Percentiles rank a stretch among this genome's conserved stretches.
Conservation (phyloP, 2,888 invertebrate species). For the Scotopteryx bipunctaria region DNA sequence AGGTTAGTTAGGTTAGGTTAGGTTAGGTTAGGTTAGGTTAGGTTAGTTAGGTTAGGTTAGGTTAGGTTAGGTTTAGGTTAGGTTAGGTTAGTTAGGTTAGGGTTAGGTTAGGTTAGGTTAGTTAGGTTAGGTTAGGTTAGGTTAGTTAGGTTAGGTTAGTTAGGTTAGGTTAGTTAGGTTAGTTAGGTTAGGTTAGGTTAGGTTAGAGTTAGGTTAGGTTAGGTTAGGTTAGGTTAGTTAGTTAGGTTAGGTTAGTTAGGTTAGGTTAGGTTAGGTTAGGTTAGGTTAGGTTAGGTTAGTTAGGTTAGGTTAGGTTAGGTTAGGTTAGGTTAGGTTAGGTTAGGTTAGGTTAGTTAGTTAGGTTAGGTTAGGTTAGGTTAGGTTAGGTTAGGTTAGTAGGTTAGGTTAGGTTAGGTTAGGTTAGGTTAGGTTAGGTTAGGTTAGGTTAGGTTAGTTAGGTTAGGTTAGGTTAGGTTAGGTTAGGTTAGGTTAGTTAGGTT, state of each 20-base stretch:
- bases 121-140: no score
- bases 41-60: no score
- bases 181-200: no score
- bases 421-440: conserved; percentile 22
- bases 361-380: conserved; percentile 16
- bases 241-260: conserved; percentile 4
- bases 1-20: no score
- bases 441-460: conserved; percentile 22
- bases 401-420: conserved; percentile 18
- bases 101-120: no score
- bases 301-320: conserved; percentile 16
- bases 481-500: conserved; percentile 5
- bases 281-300: conserved; percentile 5
- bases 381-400: conserved; percentile 19
- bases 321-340: conserved; percentile 21
- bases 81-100: no score
- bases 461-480: conserved; percentile 14
- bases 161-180: no score
- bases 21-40: no score
- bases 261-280: conserved; percentile 5
- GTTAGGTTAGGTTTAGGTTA: no score
- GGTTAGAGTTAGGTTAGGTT: not conserved
- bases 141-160: no score
- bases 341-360: conserved; percentile 18
- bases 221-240: conserved; percentile 20